These are phyloP conservation scores for Sitophilus oryzae DNA, from an alignment of 1,140 invertebrate species.

Conservation along the genomic window DNA sequence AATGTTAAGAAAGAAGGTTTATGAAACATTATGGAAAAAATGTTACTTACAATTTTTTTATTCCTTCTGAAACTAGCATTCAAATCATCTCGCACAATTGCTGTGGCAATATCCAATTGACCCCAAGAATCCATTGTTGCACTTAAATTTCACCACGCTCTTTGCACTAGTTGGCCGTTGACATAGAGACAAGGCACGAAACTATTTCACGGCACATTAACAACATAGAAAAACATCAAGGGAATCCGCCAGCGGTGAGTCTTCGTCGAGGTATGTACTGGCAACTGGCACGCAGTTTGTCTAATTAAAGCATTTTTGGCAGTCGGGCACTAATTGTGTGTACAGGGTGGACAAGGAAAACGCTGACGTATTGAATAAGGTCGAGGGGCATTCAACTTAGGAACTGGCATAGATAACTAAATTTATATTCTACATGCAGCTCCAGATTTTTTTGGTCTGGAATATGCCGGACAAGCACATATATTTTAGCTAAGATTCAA, in stretches of 20 bases:
- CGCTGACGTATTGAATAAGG: too few relatives aligned
- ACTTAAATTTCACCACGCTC: neutral
- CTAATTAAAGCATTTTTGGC: neutral
- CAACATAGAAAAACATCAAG: neutral
- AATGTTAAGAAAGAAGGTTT: too few relatives aligned
- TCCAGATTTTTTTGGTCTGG: too few relatives aligned
- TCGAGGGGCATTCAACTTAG: too few relatives aligned
- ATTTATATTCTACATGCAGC: too few relatives aligned
- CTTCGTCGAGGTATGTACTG: neutral
- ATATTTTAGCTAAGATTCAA: too few relatives aligned
- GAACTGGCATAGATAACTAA: too few relatives aligned
- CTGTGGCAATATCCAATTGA: slow-evolving; percentile 53
- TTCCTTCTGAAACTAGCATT: slow-evolving; percentile 49
- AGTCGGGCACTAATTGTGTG: neutral
- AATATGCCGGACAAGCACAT: too few relatives aligned
- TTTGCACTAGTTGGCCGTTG: too few relatives aligned
- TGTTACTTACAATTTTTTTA: slow-evolving; percentile 51
- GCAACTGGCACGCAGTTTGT: neutral
- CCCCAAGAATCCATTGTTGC: slow-evolving; percentile 58
- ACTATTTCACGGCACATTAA: too few relatives aligned
- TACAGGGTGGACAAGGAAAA: neutral
- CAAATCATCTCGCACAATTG: slow-evolving; percentile 56
- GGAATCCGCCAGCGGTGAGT: neutral
- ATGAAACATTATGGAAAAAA: too few relatives aligned
- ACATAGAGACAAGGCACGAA: neutral